Percentiles rank a stretch among this genome's conserved stretches.
Evolutionary conservation across 53 echinoderm and acorn worm species (phyloP).

Genomic region (Stichopus horrens): DNA sequence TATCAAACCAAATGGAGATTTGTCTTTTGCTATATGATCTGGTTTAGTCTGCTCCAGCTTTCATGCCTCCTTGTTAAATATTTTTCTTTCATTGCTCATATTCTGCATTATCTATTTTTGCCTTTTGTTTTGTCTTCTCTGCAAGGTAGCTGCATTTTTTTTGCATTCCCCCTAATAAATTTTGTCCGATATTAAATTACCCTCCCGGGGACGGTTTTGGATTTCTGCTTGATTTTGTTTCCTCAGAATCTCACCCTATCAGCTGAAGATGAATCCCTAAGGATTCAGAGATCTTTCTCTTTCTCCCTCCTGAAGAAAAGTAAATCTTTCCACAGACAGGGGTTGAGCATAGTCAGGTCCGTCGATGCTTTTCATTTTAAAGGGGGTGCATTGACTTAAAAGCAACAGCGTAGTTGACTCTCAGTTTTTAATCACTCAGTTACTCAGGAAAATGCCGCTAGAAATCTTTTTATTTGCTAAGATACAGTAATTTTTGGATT

Average conservation of each 20-base stretch:
- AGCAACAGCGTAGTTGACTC: neutral
- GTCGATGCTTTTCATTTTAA: neutral
- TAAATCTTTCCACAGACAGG: neutral
- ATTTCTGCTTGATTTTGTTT: neutral
- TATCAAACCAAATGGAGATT: too few relatives aligned
- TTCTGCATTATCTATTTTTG: too few relatives aligned
- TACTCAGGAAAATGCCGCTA: neutral
- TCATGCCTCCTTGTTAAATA: too few relatives aligned
- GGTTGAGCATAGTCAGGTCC: neutral
- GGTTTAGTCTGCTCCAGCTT: too few relatives aligned
- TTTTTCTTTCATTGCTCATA: too few relatives aligned
- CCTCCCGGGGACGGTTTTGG: neutral
- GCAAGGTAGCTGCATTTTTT: neutral
- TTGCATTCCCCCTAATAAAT: neutral
- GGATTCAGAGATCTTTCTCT: neutral
- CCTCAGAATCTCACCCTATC: neutral
- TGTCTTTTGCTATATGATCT: too few relatives aligned
- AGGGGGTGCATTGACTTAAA: neutral
- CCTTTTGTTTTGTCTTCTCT: neutral
- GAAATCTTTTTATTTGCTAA: neutral
- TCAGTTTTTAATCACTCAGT: neutral
- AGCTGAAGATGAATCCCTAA: neutral
- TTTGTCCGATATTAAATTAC: neutral
- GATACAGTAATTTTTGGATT: too few relatives aligned
- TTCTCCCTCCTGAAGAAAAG: neutral